Evolutionary conservation across 92 coral and sea anemone genomes (phyloP).

Genomic region (Phymanthus crucifer): DNA sequence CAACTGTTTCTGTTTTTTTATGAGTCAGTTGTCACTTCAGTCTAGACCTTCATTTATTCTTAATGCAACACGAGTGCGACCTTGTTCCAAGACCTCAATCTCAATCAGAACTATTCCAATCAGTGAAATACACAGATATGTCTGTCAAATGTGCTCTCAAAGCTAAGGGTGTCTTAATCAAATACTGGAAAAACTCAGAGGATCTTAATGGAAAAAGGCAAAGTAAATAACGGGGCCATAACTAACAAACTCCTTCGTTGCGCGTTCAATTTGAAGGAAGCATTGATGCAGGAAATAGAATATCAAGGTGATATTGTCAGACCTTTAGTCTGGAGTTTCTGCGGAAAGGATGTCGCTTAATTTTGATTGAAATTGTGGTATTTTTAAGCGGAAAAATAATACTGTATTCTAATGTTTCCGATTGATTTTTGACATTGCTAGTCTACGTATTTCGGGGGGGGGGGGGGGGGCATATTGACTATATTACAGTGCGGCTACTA

Average conservation of each 20-base stretch:
- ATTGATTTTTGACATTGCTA: no score
- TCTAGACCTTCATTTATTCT: conserved; percentile 1
- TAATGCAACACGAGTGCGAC: not conserved
- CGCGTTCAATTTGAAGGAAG: no score
- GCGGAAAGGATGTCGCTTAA: no score
- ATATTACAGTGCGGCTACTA: no score
- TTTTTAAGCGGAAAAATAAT: no score
- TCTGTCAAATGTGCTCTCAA: not conserved
- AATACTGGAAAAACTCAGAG: not conserved
- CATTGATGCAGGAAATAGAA: no score
- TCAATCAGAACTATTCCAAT: not conserved
- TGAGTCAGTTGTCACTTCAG: not conserved
- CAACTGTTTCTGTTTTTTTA: not conserved
- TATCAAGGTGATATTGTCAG: no score
- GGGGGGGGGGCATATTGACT: no score
- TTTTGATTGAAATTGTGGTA: no score
- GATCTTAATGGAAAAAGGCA: not conserved
- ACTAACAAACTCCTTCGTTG: not conserved
- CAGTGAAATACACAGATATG: not conserved
- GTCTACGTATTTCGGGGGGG: no score
- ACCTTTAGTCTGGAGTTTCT: no score
- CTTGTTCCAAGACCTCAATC: not conserved
- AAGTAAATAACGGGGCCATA: not conserved
- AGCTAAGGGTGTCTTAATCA: not conserved
- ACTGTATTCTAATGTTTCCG: no score